Base-by-base conservation (phyloP, 2,888 invertebrate genomes). In the Callyntrura guangdongensis region DNA sequence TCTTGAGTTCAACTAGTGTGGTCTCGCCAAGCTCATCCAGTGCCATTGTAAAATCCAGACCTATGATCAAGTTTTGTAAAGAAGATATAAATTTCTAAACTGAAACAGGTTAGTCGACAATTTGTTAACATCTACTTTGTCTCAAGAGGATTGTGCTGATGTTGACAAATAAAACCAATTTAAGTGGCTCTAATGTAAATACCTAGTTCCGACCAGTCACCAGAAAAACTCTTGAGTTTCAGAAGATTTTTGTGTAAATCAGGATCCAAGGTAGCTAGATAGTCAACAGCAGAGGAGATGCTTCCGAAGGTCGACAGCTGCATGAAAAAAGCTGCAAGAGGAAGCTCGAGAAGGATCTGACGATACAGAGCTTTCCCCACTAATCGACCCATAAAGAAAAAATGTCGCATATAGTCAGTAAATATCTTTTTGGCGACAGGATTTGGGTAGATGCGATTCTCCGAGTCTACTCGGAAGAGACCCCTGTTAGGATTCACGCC, bases 401-500 rank as follows among this genome's bases (percentile, higher is more conserved):
- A 99, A 95, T 99, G 99, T 94, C 97, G 97, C 0, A 96, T 96
- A 94, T 97, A 98, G 95, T 99, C 97, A 45, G 97, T 97, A 59
- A 98, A 97, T n/a, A 98, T 95, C 88, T 98, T 95, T 94, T 97
- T 96, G 4, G 98, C 98, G 81, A 98, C 97, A 0, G 99, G 99
- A 95, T 99, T 99, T 0, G 99, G 99, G 95, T 99, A 99, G 56
- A 99, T 95, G 95, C 98, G 97, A 95, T 98, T 98, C 95, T 99
- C 99, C 92, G 97, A 97, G 4, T 99, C 99, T 49, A 98, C 95
- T 89, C 96, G 95, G 95, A 99, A 99, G 95, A 99, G 97, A 0
- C 99, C 99, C 86, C 99, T 96, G 95, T 99, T 99, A 0, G 99
- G 99, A 95, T 99, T 99, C 94, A 99, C 99, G 0, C 98, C 98